Evolutionary conservation across 2,797 vertebrate genomes (phyloP).

Genomic region (Austrolebias charrua): DNA sequence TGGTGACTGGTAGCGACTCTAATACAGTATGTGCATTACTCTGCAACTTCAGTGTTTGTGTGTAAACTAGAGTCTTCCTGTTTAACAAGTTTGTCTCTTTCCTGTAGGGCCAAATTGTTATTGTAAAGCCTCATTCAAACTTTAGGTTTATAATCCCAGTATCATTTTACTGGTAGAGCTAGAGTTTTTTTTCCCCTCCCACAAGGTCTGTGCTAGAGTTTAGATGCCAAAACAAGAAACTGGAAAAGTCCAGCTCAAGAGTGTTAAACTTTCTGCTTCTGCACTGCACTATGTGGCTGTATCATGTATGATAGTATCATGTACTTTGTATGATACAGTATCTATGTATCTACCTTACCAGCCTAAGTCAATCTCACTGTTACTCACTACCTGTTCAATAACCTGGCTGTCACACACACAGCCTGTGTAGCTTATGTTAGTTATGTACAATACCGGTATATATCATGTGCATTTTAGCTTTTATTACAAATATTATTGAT

Average conservation of each 20-base stretch:
- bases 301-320: no score
- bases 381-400: no score
- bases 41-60: constrained; percentile 8
- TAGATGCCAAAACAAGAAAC: neutral
- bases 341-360: no score
- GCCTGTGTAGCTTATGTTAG: no score
- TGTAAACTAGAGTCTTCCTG: constrained; percentile 6
- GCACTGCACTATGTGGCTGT: no score
- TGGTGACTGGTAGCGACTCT: constrained; percentile 29
- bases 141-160: neutral
- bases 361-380: no score
- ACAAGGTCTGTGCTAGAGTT: neutral
- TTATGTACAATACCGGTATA: no score
- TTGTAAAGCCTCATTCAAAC: neutral
- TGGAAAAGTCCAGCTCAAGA: neutral
- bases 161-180: neutral
- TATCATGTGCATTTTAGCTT: no score
- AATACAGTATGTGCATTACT: constrained; percentile 23
- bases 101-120: neutral
- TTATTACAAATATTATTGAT: no score
- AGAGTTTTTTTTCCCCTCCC: neutral
- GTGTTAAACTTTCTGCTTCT: no score
- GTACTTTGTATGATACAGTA: no score
- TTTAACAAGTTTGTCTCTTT: neutral
- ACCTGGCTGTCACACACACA: no score